These are phyloP conservation scores for Aphelinus certus DNA, from an alignment of 1,140 invertebrate genomes.

Conservation along the genomic window DNA sequence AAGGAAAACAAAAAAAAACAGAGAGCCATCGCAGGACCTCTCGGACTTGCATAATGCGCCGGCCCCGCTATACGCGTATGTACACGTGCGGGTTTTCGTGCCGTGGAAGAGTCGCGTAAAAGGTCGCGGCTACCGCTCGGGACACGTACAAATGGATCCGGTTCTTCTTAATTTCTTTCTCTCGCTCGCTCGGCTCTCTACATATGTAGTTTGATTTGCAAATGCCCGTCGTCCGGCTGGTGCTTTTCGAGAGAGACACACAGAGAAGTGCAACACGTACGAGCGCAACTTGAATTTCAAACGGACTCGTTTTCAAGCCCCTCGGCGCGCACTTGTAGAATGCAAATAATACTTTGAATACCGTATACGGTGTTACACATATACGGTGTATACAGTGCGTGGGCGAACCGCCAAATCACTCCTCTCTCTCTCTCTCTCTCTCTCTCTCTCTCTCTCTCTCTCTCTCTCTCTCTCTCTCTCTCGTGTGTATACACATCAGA, in stretches of 20 bases:
- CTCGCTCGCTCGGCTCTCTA: background rate
- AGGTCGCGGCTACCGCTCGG: slow-evolving; percentile 1
- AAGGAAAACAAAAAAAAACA: background rate
- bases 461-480: too few species aligned
- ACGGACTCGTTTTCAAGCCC: slow-evolving; percentile 35
- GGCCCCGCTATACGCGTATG: background rate
- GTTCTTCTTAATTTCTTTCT: slow-evolving; percentile 38
- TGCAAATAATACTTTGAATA: slow-evolving; percentile 34
- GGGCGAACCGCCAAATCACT: too few species aligned
- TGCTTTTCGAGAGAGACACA: slow-evolving; percentile 8
- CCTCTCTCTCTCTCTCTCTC: too few species aligned
- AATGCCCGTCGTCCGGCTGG: slow-evolving; percentile 6
- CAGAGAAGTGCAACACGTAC: background rate
- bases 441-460: too few species aligned
- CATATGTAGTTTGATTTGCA: slow-evolving; percentile 36
- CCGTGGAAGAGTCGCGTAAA: background rate
- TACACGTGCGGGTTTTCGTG: background rate
- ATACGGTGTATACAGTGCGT: too few species aligned
- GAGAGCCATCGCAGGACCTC: too few species aligned
- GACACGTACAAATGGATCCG: slow-evolving; percentile 35
- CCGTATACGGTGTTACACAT: slow-evolving; percentile 17
- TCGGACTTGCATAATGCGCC: slow-evolving; percentile 24
- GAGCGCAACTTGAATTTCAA: slow-evolving; percentile 32
- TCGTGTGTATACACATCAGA: too few species aligned
- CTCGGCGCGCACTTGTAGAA: slow-evolving; percentile 23